These are phyloP conservation scores for Protonibea diacanthus DNA, from an alignment of 2,797 vertebrate species.

Conservation along the genomic window DNA sequence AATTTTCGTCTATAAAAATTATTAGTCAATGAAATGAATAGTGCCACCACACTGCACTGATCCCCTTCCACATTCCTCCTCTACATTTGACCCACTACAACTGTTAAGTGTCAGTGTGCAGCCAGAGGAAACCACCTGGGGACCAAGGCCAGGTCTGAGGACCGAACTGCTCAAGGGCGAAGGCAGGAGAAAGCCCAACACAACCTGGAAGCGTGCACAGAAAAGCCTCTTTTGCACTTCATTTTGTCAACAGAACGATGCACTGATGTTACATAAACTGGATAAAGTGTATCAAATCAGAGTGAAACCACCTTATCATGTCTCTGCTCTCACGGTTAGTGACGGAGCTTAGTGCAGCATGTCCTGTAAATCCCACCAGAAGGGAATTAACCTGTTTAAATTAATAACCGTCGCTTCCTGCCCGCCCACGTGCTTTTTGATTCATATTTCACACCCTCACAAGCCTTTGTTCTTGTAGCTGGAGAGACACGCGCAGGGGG, in stretches of 20 bases:
- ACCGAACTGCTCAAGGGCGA: neutral
- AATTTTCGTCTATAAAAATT: no score
- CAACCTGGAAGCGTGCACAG: neutral
- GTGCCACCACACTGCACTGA: neutral
- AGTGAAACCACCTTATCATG: slow-evolving; percentile 14
- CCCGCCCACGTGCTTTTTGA: slow-evolving; percentile 42
- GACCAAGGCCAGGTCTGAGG: slow-evolving; percentile 15
- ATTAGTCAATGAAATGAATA: no score
- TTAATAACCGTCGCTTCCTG: slow-evolving; percentile 49
- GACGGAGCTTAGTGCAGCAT: slow-evolving; percentile 35
- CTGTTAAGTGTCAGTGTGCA: neutral
- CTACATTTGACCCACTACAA: neutral
- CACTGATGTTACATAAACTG: slow-evolving; percentile 14
- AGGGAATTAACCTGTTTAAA: slow-evolving; percentile 62
- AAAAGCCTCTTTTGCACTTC: neutral
- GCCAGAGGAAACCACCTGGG: neutral
- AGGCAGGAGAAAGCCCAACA: neutral
- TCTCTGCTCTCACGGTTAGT: slow-evolving; percentile 14
- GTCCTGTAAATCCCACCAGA: slow-evolving; percentile 38
- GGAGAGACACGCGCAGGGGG: slow-evolving; percentile 46
- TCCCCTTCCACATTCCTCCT: neutral
- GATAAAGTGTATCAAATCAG: slow-evolving; percentile 20
- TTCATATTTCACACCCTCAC: slow-evolving; percentile 60
- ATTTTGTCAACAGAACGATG: neutral
- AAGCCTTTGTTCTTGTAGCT: slow-evolving; percentile 53